phyloP scores from a whole-genome alignment of 2,797 vertebrate species.

The Lacerta agilis region DNA sequence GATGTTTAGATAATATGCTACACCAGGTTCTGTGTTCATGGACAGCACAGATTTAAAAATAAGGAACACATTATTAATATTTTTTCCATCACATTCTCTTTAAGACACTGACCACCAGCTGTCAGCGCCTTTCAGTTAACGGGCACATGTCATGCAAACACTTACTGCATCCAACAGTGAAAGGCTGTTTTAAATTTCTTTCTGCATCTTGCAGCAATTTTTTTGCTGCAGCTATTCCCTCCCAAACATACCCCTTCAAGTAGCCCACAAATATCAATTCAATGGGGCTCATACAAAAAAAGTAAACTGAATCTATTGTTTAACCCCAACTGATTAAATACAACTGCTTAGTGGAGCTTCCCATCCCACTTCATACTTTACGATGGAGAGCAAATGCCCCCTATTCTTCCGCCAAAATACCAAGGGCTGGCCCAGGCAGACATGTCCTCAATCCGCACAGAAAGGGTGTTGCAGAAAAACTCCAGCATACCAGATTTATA shows the following conservation, averaged over 20 bases:
- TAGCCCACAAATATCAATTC: conserved; percentile 39
- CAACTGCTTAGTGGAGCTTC: neutral
- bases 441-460: conserved; percentile 65
- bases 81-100: conserved; percentile 12
- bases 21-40: rapidly evolving
- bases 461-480: conserved; percentile 54
- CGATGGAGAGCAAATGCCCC: conserved; percentile 36
- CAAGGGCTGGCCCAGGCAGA: conserved; percentile 58
- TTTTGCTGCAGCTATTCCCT: conserved; percentile 41
- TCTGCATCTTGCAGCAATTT: conserved; percentile 52
- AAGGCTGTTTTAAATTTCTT: conserved; percentile 44
- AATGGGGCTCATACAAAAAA: conserved; percentile 30
- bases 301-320: conserved; percentile 30
- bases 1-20: neutral
- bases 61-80: neutral
- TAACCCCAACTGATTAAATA: conserved; percentile 17
- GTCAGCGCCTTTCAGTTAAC: conserved; percentile 21
- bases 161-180: neutral
- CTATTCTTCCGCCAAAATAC: conserved; percentile 52
- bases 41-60: neutral
- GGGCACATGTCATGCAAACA: conserved; percentile 12
- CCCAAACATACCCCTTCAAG: conserved; percentile 5
- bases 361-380: conserved; percentile 46
- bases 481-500: neutral
- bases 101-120: neutral